Evolutionary conservation across 1,140 invertebrate species (phyloP).

Genomic region (Antheraea mylitta): DNA sequence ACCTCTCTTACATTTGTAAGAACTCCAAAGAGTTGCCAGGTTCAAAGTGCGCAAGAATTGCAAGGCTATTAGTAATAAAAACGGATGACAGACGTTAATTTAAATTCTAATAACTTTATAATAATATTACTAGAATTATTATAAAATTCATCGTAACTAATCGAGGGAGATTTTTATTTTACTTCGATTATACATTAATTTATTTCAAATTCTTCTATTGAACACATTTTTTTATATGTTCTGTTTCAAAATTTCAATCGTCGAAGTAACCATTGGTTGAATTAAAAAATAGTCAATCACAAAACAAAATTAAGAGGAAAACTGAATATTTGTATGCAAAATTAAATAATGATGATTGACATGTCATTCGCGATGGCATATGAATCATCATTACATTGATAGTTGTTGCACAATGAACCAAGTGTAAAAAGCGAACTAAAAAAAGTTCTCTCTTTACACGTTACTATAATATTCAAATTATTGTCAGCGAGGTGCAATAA

Average conservation of each 20-base stretch:
- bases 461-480: constrained; percentile 22
- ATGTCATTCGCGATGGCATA: constrained; percentile 61
- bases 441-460: constrained; percentile 65
- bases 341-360: constrained; percentile 53
- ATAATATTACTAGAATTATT: too few relatives aligned
- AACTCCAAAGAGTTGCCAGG: too few relatives aligned
- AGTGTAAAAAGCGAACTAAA: constrained; percentile 62
- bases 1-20: too few relatives aligned
- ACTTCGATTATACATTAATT: not conserved
- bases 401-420: not conserved
- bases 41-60: constrained; percentile 30
- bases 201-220: too few relatives aligned
- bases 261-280: not conserved
- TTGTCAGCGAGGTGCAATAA: constrained; percentile 53
- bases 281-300: not conserved
- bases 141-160: too few relatives aligned
- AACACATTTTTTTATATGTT: too few relatives aligned
- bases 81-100: constrained; percentile 6
- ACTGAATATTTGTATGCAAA: constrained; percentile 73
- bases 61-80: constrained; percentile 29
- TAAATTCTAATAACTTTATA: too few relatives aligned
- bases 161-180: too few relatives aligned
- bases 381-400: constrained; percentile 47
- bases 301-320: constrained; percentile 53
- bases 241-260: not conserved